Percentiles rank a stretch among this genome's conserved stretches.
These are phyloP conservation scores for Aphyosemion australe DNA, from an alignment of 2,113 vertebrate species.

Conservation along the genomic window DNA sequence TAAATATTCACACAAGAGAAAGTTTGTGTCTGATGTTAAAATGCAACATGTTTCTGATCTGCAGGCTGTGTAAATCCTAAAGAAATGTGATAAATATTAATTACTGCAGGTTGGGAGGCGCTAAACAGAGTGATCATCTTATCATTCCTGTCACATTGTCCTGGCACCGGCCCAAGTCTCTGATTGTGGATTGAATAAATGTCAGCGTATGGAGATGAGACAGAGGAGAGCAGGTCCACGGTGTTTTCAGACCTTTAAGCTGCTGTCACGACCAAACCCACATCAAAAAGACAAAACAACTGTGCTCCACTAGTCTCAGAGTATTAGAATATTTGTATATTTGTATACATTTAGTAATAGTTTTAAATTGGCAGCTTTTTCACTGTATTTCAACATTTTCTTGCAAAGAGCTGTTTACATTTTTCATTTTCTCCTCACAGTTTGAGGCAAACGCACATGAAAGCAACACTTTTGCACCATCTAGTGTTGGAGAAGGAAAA, in stretches of 20 bases:
- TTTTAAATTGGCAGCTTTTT: no score
- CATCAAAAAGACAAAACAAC: not conserved
- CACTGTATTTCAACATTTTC: not conserved
- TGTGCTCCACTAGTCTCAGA: no score
- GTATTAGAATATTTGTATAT: no score
- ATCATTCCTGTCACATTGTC: constrained; percentile 72
- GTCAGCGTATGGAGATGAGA: constrained; percentile 70
- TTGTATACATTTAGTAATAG: no score
- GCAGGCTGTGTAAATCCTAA: constrained; percentile 1
- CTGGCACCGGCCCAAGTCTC: constrained; percentile 46
- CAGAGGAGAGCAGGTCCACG: constrained; percentile 19
- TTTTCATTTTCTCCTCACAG: not conserved
- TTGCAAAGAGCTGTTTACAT: not conserved
- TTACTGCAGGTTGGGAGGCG: not conserved
- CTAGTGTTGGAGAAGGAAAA: constrained; percentile 60
- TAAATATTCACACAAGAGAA: not conserved
- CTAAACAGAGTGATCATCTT: constrained; percentile 42
- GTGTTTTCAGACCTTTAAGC: constrained; percentile 35
- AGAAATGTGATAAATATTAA: constrained; percentile 1
- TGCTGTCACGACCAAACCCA: constrained; percentile 32
- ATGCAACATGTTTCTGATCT: constrained; percentile 1
- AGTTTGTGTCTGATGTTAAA: not conserved
- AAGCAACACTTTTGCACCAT: constrained; percentile 50
- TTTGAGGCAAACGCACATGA: constrained; percentile 3
- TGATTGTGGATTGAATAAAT: constrained; percentile 66